phyloP scores from a whole-genome alignment of 2,888 invertebrate species.

The Idaea aversata region DNA sequence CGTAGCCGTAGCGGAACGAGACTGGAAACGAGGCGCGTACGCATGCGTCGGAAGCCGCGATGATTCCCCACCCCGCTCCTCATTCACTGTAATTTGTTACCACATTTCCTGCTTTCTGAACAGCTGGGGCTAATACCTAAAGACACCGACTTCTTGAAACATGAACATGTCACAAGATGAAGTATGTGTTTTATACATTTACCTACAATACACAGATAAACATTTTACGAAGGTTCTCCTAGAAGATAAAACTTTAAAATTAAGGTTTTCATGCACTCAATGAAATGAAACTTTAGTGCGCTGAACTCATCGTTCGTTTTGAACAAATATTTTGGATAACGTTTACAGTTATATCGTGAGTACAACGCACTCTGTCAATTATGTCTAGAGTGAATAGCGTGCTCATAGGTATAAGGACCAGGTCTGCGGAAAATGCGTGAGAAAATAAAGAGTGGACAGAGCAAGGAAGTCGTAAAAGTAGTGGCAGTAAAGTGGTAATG shows the following conservation, averaged over 20 bases:
- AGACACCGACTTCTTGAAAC: conserved; percentile 25
- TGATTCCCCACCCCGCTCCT: conserved; percentile 51
- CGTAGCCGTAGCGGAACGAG: conserved; percentile 93
- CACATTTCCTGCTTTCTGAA: conserved; percentile 36
- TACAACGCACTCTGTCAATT: conserved; percentile 34
- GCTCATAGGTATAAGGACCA: conserved; percentile 63
- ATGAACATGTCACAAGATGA: conserved; percentile 28
- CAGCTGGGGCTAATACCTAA: conserved; percentile 20
- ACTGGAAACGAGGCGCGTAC: conserved; percentile 86
- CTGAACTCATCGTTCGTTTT: conserved; percentile 27
- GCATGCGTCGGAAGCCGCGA: conserved; percentile 79
- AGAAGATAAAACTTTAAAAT: conserved; percentile 20
- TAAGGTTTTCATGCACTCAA: conserved; percentile 40
- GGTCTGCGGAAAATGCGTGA: conserved; percentile 71
- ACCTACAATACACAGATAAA: conserved; percentile 7
- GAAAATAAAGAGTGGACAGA: conserved; percentile 64
- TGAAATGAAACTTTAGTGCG: conserved; percentile 28
- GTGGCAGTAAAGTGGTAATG: conserved; percentile 77
- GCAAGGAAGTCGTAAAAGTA: conserved; percentile 70
- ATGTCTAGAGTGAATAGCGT: conserved; percentile 57
- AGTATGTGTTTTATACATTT: conserved; percentile 8
- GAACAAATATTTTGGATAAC: conserved; percentile 2
- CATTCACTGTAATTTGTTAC: conserved; percentile 55
- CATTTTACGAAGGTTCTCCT: conserved; percentile 18
- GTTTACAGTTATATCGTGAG: conserved; percentile 18